Evolutionary conservation across 2,888 invertebrate genomes (phyloP), one percentile per base, ranked within the genome.

Genomic region (Halictus ligatus): DNA sequence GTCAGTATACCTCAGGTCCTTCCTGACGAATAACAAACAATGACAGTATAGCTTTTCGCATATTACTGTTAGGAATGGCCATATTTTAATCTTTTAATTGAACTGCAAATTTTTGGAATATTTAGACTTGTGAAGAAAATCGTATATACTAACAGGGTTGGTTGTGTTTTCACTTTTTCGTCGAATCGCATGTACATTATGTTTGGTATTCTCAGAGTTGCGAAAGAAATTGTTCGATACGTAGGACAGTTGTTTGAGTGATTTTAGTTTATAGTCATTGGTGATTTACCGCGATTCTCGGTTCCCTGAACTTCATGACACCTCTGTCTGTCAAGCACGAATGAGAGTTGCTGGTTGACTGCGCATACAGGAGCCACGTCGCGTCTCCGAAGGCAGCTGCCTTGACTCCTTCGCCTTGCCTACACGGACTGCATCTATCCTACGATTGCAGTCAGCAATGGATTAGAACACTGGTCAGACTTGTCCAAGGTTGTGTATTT

Each of bases 301-400:
- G 67, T 15, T n/a, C 21, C 15, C 15, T 1, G 13, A 5, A 15
- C 40, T 13, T 13, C 29, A 21, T 21, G 54, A 78, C 46, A 58
- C 18, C 35, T 40, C 18, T 13, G 50, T n/a, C 50, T 25, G 81
- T 48, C 85, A 64, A 75, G 69, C 46, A 81, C 58, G 91, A 91
- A 93, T 94, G 93, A 92, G 93, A 92, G 90, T 91, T 93, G 89
- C 93, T 93, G 93, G 86, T 83, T 87, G 89, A 87, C 91, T 89
- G 89, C 89, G 87, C 78, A 77, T 91, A 93, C 92, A 85, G 92
- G 89, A 94, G 92, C 92, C 91, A 89, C 90, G 89, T 91, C 88
- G 91, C 89, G 93, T 93, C 92, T 92, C 84, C 89, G 81, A 89
- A 91, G 92, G 92, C 92, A 94, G 92, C 92, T 93, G 92, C 92